These are phyloP conservation scores for Melikaiella ostensackeni DNA, from an alignment of 2,888 invertebrate genomes.

Conservation along the genomic window DNA sequence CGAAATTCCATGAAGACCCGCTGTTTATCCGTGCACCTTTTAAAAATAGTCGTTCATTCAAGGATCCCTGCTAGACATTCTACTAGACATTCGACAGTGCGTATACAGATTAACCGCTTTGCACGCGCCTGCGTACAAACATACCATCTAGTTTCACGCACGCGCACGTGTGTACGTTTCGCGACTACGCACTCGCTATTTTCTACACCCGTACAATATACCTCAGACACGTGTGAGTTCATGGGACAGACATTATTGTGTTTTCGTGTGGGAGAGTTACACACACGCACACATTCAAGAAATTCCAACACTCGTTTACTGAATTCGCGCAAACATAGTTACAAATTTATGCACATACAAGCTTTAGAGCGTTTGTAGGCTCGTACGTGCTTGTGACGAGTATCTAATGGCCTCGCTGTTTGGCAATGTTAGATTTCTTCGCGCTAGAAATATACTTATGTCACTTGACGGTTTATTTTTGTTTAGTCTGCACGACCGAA, in stretches of 20 bases:
- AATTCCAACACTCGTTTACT: not conserved
- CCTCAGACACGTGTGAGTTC: not conserved
- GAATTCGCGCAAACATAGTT: not conserved
- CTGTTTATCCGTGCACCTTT: slow-evolving; percentile 56
- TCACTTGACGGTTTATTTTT: slow-evolving; percentile 62
- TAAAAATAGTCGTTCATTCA: slow-evolving; percentile 74
- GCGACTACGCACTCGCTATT: not conserved
- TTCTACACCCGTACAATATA: not conserved
- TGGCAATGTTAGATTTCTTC: slow-evolving; percentile 49
- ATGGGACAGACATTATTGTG: too few species aligned
- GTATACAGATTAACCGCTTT: slow-evolving; percentile 58
- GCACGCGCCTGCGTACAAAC: slow-evolving; percentile 50
- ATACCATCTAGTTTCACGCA: slow-evolving; percentile 48
- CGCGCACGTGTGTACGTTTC: slow-evolving; percentile 39
- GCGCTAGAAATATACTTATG: slow-evolving; percentile 56
- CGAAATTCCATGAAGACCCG: slow-evolving; percentile 18
- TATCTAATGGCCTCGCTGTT: slow-evolving; percentile 33
- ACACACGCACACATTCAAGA: not conserved
- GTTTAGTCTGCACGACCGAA: slow-evolving; percentile 61
- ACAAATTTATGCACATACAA: slow-evolving; percentile 1
- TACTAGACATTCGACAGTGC: slow-evolving; percentile 68
- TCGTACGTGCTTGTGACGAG: slow-evolving; percentile 15
- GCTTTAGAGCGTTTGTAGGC: not conserved
- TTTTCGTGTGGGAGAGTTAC: too few species aligned
- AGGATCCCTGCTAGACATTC: slow-evolving; percentile 66